Evolutionary conservation across 2,888 invertebrate genomes (phyloP), one percentile per base, ranked within the genome.

Genomic region (Polia nebulosa): DNA sequence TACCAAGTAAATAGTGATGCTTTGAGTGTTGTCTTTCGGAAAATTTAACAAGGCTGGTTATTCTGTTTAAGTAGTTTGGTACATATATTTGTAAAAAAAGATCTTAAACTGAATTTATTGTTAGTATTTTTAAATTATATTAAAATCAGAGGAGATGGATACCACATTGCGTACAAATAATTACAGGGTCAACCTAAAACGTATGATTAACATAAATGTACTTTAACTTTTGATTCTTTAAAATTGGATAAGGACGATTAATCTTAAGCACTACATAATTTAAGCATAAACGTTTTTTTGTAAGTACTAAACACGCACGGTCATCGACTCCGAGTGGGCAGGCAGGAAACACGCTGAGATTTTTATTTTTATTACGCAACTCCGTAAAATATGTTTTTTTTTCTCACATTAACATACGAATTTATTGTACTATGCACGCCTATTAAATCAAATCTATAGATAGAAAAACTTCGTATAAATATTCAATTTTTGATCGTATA

Each of bases 361-460:
- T 82, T 80, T 81, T 80, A 83, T 82, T 84, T 73, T 81, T 84
- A 84, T 85, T 84, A 84, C 83, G 77, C 72, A 84, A 83, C 72
- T 68, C 55, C 66, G 59, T 76, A 78, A 73, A 76, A 74, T 29
- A 69, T 47, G 65, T 68, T 79, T 79, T 68, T 79, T 79, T 76
- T 85, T 78, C 80, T 79, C 80, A 82, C 75, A 85, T 82, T 85
- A 83, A 77, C 78, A 84, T 80, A 82, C 51, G 52, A 79, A 77
- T 79, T 75, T 76, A 76, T 67, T 72, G 60, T 77, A 68, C 60
- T 78, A 69, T 70, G 66, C 67, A 72, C 72, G 78, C 49, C 78
- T 75, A 70, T 73, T 80, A 80, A 71, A 82, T 75, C 69, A 71
- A 60, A 71, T 73, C 53, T 39, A 53, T 74, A 39, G 47, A 53